These are phyloP conservation scores for Heliocidaris erythrogramma DNA, from an alignment of 35 echinoderm and acorn worm genomes.

Conservation along the genomic window DNA sequence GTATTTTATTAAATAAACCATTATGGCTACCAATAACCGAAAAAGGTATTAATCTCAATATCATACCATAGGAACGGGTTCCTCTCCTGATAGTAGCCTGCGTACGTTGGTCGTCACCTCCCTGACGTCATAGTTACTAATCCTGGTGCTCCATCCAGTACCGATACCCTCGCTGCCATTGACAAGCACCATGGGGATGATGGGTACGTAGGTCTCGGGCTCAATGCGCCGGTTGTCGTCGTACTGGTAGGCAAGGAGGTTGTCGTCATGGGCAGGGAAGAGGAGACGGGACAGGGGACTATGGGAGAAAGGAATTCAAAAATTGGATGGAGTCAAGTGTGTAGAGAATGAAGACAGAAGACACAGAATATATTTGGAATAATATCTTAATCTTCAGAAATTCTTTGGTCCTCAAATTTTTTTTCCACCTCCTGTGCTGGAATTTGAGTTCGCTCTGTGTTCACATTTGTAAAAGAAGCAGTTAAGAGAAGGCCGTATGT, in stretches of 20 bases:
- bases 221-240: slow-evolving; percentile 88
- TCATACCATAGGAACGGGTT: slow-evolving; percentile 78
- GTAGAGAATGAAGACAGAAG: too few relatives aligned
- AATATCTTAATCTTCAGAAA: too few relatives aligned
- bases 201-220: slow-evolving; percentile 67
- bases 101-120: slow-evolving; percentile 35
- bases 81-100: slow-evolving; percentile 42
- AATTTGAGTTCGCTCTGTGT: too few relatives aligned
- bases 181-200: slow-evolving; percentile 67
- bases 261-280: slow-evolving; percentile 62
- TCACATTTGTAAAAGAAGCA: too few relatives aligned
- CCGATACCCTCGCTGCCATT: slow-evolving; percentile 62
- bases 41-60: background rate
- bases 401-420: too few relatives aligned
- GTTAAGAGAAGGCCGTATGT: too few relatives aligned
- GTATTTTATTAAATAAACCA: too few relatives aligned
- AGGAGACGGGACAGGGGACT: slow-evolving; percentile 63
- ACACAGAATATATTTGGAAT: too few relatives aligned
- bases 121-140: slow-evolving; percentile 41
- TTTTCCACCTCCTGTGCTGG: too few relatives aligned
- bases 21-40: too few relatives aligned
- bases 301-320: background rate
- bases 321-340: too few relatives aligned
- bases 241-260: slow-evolving; percentile 59
- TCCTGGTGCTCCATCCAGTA: slow-evolving; percentile 55